A percentile compares a stretch with the other conserved stretches of the same genome.
These are phyloP conservation scores for Cotesia vestalis DNA, from an alignment of 1,140 invertebrate species.

Conservation along the genomic window DNA sequence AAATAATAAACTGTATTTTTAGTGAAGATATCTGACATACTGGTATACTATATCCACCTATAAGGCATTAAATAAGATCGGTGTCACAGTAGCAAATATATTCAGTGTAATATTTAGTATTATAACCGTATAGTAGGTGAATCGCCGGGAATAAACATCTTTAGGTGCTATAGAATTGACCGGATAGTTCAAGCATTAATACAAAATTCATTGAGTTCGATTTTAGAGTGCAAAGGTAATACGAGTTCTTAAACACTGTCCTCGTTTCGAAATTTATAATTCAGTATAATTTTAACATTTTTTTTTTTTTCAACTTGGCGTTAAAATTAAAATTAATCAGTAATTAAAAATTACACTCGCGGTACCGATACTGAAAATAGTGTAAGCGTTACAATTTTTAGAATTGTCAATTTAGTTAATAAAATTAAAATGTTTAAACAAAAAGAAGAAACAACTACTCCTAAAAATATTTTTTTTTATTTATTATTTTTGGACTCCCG, in stretches of 20 bases:
- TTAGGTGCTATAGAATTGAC: conserved; percentile 51
- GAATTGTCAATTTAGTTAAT: too few species aligned
- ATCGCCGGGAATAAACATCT: conserved; percentile 56
- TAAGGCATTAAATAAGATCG: neutral
- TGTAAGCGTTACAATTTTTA: too few species aligned
- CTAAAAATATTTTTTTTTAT: too few species aligned
- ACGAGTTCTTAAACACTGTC: neutral
- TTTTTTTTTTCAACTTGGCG: too few species aligned
- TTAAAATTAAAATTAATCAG: too few species aligned
- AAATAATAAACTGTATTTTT: too few species aligned
- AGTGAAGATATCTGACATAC: neutral
- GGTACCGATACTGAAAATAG: too few species aligned
- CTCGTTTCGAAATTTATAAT: neutral
- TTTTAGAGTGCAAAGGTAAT: conserved; percentile 40
- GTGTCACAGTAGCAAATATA: conserved; percentile 28
- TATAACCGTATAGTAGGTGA: conserved; percentile 19
- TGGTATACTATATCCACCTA: neutral
- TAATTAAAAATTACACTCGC: too few species aligned
- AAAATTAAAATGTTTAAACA: too few species aligned
- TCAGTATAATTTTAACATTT: neutral
- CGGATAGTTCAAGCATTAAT: conserved; percentile 53
- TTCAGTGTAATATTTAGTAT: conserved; percentile 23
- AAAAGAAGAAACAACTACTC: too few species aligned
- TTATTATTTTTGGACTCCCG: too few species aligned
- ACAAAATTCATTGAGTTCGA: conserved; percentile 64